Evolutionary conservation across 2,797 vertebrate genomes (phyloP), one percentile per base, ranked within the genome.

Genomic region (Enteromius trimaculatus): DNA sequence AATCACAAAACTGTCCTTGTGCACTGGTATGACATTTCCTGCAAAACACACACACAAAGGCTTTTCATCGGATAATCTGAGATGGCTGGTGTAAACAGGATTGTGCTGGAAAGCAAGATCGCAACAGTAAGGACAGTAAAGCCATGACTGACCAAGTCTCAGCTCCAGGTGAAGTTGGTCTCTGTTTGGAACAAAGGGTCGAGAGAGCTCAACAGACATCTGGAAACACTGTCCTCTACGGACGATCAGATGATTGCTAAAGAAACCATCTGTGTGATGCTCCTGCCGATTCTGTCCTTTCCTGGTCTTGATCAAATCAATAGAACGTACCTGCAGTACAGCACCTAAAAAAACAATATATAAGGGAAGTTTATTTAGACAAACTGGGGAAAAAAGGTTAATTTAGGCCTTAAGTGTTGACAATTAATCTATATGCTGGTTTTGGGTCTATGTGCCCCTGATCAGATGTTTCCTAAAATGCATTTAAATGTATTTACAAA

Each of bases 201-300:
- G 92, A 14, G 93, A 94, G 68, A 96, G 89, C 0, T 90, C 91
- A 2, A 97, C 83, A 89, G 92, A 91, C 87, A 97, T 88, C 47
- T 92, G 86, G 84, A 97, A 97, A 0, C 81, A 92, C 89, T 97
- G 95, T 13, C 96, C 96, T 1, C 97, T 94, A 21, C 97, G 96
- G 47, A 97, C 77, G 4, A 97, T 94, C 10, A 95, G 91, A 31
- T 94, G 76, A 0, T 96, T 86, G 0, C 91, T 94, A 39, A 95
- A 94, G 80, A 92, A 97, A 62, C 92, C 92, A 2, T 96, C 77
- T 0, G 96, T 97, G 91, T 93, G 95, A 84, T 97, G 97, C 62
- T 92, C 90, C 1, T 21, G 87, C 6, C 94, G 94, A 80, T 95
- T 96, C 66, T 82, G 82, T 2, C 91, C 94, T 0, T 87, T 89